These are phyloP conservation scores for Crotalus tigris DNA, from an alignment of 2,113 vertebrate species.

Conservation along the genomic window DNA sequence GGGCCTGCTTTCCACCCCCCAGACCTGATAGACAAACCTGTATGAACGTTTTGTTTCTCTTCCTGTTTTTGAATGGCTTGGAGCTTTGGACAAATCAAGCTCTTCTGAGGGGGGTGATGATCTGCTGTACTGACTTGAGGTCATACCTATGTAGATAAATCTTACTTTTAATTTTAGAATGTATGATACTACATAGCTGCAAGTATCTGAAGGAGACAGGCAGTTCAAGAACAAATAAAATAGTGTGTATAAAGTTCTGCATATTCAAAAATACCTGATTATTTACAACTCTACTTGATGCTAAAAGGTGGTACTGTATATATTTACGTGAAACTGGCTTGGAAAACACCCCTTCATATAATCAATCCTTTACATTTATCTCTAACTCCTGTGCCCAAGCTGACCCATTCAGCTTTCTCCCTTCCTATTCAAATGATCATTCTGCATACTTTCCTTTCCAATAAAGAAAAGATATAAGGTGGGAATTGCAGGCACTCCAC, in stretches of 20 bases:
- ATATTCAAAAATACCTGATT: not conserved
- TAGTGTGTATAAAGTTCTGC: not conserved
- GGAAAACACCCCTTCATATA: not conserved
- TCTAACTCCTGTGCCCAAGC: not conserved
- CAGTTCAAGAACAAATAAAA: not conserved
- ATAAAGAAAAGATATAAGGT: not conserved
- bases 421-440: not conserved
- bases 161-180: not conserved
- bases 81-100: slow-evolving; percentile 57
- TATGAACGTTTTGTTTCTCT: slow-evolving; percentile 66
- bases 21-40: slow-evolving; percentile 50
- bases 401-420: not conserved
- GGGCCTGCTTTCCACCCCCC: not conserved
- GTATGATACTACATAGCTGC: not conserved
- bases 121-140: slow-evolving; percentile 58
- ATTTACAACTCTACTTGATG: not conserved
- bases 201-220: not conserved
- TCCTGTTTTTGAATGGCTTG: slow-evolving; percentile 70
- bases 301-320: not conserved
- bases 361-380: not conserved
- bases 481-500: not conserved
- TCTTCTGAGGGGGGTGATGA: slow-evolving; percentile 44
- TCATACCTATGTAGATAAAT: slow-evolving; percentile 67
- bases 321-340: not conserved
- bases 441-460: not conserved